phyloP scores from a whole-genome alignment of 2,797 vertebrate species.

The Darevskia nairensis region DNA sequence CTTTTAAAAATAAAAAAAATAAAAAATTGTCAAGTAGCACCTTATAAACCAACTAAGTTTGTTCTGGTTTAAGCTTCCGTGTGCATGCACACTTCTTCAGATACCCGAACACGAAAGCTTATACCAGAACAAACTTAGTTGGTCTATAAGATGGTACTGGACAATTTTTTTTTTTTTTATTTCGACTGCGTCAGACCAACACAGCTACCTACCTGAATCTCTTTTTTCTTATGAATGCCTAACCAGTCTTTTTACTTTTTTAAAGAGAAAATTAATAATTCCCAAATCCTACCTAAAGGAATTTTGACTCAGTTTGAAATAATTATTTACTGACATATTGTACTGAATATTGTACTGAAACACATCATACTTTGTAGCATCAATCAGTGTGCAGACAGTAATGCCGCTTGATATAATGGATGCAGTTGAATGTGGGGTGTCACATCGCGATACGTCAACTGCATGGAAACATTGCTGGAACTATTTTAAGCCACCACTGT shows the following conservation, averaged over 20 bases:
- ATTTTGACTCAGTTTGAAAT: background rate
- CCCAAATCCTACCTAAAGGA: background rate
- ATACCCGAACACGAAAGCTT: too few relatives aligned
- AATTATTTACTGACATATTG: conserved; percentile 22
- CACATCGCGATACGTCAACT: conserved; percentile 47
- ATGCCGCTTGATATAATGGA: conserved; percentile 58
- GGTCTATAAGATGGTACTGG: too few relatives aligned
- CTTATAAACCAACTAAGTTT: too few relatives aligned
- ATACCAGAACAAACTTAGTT: too few relatives aligned
- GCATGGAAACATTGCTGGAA: conserved; percentile 41
- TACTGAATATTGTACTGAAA: conserved; percentile 48
- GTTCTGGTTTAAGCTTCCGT: too few relatives aligned
- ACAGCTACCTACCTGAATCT: too few relatives aligned
- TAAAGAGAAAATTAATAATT: background rate
- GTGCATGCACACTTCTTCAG: too few relatives aligned
- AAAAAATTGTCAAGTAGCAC: too few relatives aligned
- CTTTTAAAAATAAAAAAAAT: too few relatives aligned
- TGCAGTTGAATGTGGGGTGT: conserved; percentile 39
- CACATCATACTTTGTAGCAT: conserved; percentile 48
- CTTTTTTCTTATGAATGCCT: background rate
- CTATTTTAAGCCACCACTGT: conserved; percentile 18
- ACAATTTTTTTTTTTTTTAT: too few relatives aligned
- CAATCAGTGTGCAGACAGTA: conserved; percentile 44
- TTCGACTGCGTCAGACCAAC: too few relatives aligned
- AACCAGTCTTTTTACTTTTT: background rate